Evolutionary conservation across 2,113 vertebrate genomes (phyloP), one percentile per base, ranked within the genome.

Genomic region (Microcebus tavaratra): DNA sequence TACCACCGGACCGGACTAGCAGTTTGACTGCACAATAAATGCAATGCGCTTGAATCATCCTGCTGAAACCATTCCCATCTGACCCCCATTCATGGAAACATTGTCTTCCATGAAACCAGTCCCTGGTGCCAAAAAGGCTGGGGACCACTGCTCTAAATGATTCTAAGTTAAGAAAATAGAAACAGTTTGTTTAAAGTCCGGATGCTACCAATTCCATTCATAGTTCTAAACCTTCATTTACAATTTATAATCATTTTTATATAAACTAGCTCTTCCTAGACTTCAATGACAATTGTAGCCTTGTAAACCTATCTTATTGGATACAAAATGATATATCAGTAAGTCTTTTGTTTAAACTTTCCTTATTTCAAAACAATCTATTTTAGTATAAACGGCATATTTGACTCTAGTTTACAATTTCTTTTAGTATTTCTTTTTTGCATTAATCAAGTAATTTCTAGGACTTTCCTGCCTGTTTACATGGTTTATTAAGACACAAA

Each of bases 391-490:
- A 90, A 78, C 29, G 63, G 67, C 9, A 61, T 65, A 17, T 1
- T 12, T 45, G 29, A 68, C 7, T 68, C 23, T 18, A 53, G 14
- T 82, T 95, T 75, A 80, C 3, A 39, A 55, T 57, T 81, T 73
- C 68, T 83, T 65, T 63, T 42, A 67, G 15, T 57, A 53, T 68
- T 90, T 65, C 10, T 21, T 72, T 78, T 73, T 48, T 67, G 12
- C 23, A 48, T 88, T 27, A 34, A 68, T 50, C 53, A n/a, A 13
- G 23, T 13, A 12, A 83, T 89, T 48, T 8, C 1, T 39, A 75
- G 34, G 17, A 88, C 7, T 15, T 29, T 17, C n/a, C 3, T 0
- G 3, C 39, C 45, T 15, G 2, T 2, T 63, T 23, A 12, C 8
- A 13, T 61, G 76, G 18, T 81, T 85, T 50, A 81, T 42, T 27